phyloP scores from a whole-genome alignment of 1,140 invertebrate genomes.

The Physella acuta region DNA sequence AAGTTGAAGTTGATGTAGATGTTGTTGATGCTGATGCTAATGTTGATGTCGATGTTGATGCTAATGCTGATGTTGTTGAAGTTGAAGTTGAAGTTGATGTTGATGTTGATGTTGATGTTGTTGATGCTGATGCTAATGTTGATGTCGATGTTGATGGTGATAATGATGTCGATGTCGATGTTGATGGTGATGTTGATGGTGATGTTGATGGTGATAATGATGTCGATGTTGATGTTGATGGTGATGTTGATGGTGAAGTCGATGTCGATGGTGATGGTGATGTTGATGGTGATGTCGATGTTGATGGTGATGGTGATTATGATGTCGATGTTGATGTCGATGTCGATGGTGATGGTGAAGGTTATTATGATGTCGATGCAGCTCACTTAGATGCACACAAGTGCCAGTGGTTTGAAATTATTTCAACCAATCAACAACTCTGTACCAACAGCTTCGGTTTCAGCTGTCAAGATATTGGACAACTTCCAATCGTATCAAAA shows the following conservation, averaged over 20 bases:
- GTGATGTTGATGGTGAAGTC: not conserved
- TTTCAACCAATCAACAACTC: too few relatives aligned
- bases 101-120: not conserved
- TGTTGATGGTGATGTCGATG: too few relatives aligned
- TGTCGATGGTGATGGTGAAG: too few relatives aligned
- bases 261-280: not conserved
- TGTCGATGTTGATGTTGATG: not conserved
- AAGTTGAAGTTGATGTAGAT: not conserved
- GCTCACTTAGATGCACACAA: too few relatives aligned
- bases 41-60: not conserved
- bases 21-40: not conserved
- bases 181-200: not conserved
- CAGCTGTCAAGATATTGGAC: too few relatives aligned
- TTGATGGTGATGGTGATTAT: too few relatives aligned
- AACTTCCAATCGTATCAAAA: too few relatives aligned
- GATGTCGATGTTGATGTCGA: too few relatives aligned
- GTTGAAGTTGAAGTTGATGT: not conserved
- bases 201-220: not conserved
- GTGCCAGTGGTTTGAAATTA: too few relatives aligned
- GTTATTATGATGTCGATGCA: too few relatives aligned
- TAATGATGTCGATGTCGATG: not conserved
- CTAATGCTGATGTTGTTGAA: not conserved
- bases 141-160: not conserved
- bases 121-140: not conserved
- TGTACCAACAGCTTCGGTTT: too few relatives aligned